phyloP scores from a whole-genome alignment of 2,888 invertebrate genomes.

The Ditula angustiorana region DNA sequence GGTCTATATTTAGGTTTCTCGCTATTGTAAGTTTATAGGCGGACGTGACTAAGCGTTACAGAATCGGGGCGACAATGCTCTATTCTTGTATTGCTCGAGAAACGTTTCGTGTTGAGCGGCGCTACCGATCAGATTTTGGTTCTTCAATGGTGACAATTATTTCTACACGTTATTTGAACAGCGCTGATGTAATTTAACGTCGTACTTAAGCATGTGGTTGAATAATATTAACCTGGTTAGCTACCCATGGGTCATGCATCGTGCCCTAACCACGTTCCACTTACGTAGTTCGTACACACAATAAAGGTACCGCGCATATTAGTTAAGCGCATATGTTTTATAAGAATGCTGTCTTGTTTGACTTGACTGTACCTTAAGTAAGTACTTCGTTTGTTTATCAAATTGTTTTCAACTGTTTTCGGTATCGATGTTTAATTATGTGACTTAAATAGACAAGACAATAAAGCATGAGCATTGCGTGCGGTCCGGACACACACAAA shows the following conservation, averaged over 20 bases:
- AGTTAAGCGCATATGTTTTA: conserved; percentile 38
- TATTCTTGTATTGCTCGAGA: conserved; percentile 62
- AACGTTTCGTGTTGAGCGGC: conserved; percentile 49
- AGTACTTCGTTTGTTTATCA: conserved; percentile 36
- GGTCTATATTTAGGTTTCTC: conserved; percentile 58
- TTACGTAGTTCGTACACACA: conserved; percentile 56
- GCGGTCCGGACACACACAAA: conserved; percentile 62
- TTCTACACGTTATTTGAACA: conserved; percentile 45
- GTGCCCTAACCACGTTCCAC: conserved; percentile 63
- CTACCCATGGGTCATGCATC: conserved; percentile 56
- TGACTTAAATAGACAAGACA: conserved; percentile 39
- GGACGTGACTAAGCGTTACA: conserved; percentile 69
- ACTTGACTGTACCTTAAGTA: conserved; percentile 29
- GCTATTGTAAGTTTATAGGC: conserved; percentile 60
- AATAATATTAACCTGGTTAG: conserved; percentile 64
- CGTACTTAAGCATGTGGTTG: conserved; percentile 53
- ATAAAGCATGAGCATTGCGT: conserved; percentile 52
- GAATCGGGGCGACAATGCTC: conserved; percentile 64
- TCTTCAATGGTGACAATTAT: conserved; percentile 42
- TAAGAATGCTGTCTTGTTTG: conserved; percentile 36
- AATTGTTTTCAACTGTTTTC: conserved; percentile 38
- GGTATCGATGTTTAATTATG: conserved; percentile 38
- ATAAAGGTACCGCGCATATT: conserved; percentile 41
- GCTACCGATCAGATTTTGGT: conserved; percentile 29
- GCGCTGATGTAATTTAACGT: conserved; percentile 47